Conservation (phyloP, 2,113 vertebrate genomes). For the Psilopogon haemacephalus region DNA sequence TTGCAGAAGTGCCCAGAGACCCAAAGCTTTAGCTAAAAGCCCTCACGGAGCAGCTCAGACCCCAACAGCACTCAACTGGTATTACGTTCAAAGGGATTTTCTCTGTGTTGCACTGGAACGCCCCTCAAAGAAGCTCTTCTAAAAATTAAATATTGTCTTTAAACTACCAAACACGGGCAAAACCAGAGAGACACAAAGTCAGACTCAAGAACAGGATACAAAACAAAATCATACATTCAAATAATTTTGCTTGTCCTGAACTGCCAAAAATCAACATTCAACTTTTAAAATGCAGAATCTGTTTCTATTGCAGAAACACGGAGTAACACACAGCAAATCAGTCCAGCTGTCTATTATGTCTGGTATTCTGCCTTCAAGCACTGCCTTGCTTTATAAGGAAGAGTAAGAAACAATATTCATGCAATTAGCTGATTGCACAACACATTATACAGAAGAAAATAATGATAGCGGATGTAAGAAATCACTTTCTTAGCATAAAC, state of each 20-base stretch:
- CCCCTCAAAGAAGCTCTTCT: neutral
- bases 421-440: slow-evolving; percentile 33
- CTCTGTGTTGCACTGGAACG: neutral
- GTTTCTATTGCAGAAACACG: slow-evolving; percentile 13
- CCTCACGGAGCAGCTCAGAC: neutral
- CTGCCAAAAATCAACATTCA: neutral
- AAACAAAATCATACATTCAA: neutral
- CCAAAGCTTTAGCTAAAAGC: neutral
- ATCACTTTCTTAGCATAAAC: neutral
- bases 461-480: neutral
- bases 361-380: slow-evolving; percentile 54
- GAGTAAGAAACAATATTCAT: slow-evolving; percentile 1
- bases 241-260: neutral
- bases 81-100: neutral
- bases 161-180: neutral
- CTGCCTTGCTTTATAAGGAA: neutral
- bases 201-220: neutral
- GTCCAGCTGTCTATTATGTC: slow-evolving; percentile 18
- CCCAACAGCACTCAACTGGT: neutral
- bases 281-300: slow-evolving; percentile 9
- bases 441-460: slow-evolving; percentile 1
- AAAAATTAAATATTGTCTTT: neutral
- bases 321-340: slow-evolving; percentile 24
- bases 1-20: neutral
- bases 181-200: neutral